Percentiles rank a stretch among this genome's conserved stretches.
Evolutionary conservation across 2,888 invertebrate species (phyloP).

Genomic region (Ephialtes manifestator): DNA sequence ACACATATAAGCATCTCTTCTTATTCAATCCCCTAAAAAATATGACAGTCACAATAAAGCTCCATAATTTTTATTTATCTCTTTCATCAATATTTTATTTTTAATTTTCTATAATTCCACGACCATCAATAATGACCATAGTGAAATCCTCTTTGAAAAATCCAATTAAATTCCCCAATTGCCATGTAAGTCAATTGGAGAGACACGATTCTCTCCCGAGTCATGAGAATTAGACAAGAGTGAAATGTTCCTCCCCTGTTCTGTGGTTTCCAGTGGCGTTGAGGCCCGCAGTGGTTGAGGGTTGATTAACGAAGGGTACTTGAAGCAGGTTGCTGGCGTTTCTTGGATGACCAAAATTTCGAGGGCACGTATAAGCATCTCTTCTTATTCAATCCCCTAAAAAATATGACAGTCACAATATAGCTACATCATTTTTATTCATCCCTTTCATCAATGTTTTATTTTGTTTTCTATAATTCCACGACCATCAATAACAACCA

Average conservation of each 20-base stretch:
- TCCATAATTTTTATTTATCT: neutral
- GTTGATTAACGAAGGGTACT: no score
- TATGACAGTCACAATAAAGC: neutral
- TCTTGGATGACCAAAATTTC: neutral
- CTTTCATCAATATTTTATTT: neutral
- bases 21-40: neutral
- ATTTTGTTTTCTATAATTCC: neutral
- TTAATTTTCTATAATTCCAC: neutral
- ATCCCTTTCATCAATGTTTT: neutral
- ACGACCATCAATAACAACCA: no score
- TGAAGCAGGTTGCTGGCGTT: neutral
- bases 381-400: neutral
- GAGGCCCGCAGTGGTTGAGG: no score
- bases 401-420: neutral
- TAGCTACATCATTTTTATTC: neutral
- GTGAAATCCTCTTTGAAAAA: no score
- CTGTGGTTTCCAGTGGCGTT: no score
- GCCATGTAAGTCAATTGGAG: no score
- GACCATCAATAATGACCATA: neutral
- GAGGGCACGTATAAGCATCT: neutral
- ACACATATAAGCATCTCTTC: neutral
- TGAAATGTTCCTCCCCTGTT: no score
- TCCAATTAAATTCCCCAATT: no score
- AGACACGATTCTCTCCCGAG: no score
- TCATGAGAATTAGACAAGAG: no score